Conservation (phyloP, 2,888 invertebrate genomes). For the Ecdyonurus torrentis region DNA sequence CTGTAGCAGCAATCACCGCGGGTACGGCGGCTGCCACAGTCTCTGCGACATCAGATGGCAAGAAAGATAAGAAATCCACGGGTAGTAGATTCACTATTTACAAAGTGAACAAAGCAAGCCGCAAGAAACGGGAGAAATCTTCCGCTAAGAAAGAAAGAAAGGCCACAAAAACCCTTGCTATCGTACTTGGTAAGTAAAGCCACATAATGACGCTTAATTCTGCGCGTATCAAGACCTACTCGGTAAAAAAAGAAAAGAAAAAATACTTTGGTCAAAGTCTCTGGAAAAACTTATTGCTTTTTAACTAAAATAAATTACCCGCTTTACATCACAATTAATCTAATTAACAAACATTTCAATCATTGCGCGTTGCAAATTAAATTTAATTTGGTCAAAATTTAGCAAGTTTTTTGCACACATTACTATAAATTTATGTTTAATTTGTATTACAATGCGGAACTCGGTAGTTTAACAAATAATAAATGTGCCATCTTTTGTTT, state of each 20-base stretch:
- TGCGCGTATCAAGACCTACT: no score
- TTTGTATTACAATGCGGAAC: no score
- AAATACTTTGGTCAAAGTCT: no score
- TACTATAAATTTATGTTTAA: no score
- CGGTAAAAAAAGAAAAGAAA: no score
- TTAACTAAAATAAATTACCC: no score
- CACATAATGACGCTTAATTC: neutral
- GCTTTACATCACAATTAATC: no score
- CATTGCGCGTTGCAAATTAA: neutral
- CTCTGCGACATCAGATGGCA: constrained; percentile 31
- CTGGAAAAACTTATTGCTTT: no score
- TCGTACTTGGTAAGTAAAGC: constrained; percentile 75
- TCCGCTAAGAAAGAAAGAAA: constrained; percentile 90
- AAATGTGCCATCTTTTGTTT: no score
- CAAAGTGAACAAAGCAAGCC: constrained; percentile 85
- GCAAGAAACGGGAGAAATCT: constrained; percentile 87
- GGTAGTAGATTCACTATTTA: constrained; percentile 75
- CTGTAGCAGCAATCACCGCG: neutral
- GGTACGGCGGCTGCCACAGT: constrained; percentile 6
- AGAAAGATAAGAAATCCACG: constrained; percentile 57
- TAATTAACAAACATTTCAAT: neutral
- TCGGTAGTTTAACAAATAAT: no score
- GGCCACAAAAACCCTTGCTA: constrained; percentile 95
- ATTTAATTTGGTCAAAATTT: neutral
- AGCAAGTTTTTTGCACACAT: no score